Conservation (phyloP, 2,888 invertebrate genomes). For the Tenthredo scrophulariae region DNA sequence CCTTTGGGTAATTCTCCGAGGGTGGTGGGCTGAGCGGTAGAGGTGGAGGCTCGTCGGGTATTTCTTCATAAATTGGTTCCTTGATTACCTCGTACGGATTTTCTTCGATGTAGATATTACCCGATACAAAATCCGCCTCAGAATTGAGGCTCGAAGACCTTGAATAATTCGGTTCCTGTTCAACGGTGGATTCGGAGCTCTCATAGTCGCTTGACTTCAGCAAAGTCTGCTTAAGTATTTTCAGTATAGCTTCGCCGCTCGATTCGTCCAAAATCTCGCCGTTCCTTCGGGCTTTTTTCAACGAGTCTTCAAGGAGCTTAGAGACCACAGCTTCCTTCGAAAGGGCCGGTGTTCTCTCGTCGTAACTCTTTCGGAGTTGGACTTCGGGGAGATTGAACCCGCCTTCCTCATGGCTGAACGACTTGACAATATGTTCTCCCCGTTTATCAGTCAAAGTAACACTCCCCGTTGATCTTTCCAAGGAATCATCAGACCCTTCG, state of each 20-base stretch:
- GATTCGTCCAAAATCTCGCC: constrained; percentile 74
- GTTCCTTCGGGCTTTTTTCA: constrained; percentile 73
- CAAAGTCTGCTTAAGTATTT: constrained; percentile 75
- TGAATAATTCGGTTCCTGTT: constrained; percentile 68
- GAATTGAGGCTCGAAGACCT: constrained; percentile 69
- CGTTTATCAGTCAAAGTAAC: constrained; percentile 6
- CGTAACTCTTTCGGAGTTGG: constrained; percentile 30
- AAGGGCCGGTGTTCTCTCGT: constrained; percentile 56
- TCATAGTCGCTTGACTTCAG: constrained; percentile 71
- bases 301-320: constrained; percentile 73
- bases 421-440: background rate
- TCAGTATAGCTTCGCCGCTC: constrained; percentile 74
- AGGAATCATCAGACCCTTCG: constrained; percentile 12
- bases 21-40: constrained; percentile 90
- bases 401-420: background rate
- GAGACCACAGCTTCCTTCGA: constrained; percentile 74
- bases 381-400: background rate
- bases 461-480: background rate
- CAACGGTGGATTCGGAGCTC: constrained; percentile 68
- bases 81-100: constrained; percentile 80
- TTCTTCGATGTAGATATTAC: constrained; percentile 78
- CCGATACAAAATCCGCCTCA: constrained; percentile 72
- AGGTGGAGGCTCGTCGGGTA: constrained; percentile 80
- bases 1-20: constrained; percentile 83
- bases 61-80: constrained; percentile 87